Conservation (phyloP, 2,888 invertebrate genomes). For the Xanthorhoe designata region DNA sequence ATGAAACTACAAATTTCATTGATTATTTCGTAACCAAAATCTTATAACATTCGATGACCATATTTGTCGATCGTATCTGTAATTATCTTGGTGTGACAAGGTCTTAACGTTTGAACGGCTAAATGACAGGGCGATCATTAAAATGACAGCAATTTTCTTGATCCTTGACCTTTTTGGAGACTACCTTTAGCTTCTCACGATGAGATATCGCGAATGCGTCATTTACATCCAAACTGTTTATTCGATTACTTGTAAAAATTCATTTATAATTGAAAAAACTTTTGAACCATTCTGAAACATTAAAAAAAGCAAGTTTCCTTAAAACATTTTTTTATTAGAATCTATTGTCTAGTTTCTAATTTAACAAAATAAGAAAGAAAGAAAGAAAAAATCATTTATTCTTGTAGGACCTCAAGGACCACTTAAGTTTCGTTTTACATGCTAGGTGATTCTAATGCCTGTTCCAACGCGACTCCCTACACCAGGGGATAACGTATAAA, state of each 20-base stretch:
- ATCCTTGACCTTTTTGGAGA: constrained; percentile 58
- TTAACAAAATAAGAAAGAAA: too few relatives aligned
- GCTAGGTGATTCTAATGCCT: too few relatives aligned
- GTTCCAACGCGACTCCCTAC: too few relatives aligned
- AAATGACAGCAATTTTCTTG: constrained; percentile 56
- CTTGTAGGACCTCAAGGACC: too few relatives aligned
- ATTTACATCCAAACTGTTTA: constrained; percentile 1
- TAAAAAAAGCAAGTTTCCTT: background rate
- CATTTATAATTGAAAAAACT: background rate
- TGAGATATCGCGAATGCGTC: constrained; percentile 25
- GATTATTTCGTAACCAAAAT: constrained; percentile 45
- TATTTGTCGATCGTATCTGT: constrained; percentile 44
- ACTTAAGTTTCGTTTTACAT: too few relatives aligned
- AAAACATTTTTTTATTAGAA: too few relatives aligned
- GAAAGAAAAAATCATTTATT: too few relatives aligned
- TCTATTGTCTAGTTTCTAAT: too few relatives aligned
- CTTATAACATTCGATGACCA: constrained; percentile 36
- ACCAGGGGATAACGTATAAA: too few relatives aligned
- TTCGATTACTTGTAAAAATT: too few relatives aligned
- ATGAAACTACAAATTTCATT: constrained; percentile 51
- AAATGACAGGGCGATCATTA: constrained; percentile 49
- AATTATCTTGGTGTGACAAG: constrained; percentile 46
- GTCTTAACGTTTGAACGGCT: constrained; percentile 54
- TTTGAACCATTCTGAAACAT: background rate
- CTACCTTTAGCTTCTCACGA: constrained; percentile 27